These are phyloP conservation scores for Riparia riparia DNA, from an alignment of 2,113 vertebrate genomes.

Conservation along the genomic window DNA sequence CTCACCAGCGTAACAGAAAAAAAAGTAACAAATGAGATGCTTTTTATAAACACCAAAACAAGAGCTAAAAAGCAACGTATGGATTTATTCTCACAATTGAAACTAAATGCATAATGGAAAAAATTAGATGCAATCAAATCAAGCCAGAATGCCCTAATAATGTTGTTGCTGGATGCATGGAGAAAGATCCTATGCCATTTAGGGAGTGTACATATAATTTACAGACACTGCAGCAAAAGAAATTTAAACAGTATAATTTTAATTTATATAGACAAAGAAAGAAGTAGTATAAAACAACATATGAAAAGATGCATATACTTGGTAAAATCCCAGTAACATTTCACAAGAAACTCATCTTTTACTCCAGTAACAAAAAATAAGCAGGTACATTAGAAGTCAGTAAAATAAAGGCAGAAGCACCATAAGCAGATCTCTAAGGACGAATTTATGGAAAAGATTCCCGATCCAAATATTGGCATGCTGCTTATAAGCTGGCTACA, in stretches of 20 bases:
- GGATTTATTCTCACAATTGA: background rate
- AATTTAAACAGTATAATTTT: background rate
- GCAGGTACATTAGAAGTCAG: background rate
- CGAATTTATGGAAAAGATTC: background rate
- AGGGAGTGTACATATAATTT: background rate
- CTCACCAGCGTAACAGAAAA: background rate
- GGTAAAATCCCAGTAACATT: background rate
- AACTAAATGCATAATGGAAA: background rate
- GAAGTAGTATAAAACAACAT: background rate
- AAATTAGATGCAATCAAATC: background rate
- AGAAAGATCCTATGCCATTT: background rate
- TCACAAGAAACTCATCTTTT: background rate
- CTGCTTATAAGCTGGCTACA: background rate
- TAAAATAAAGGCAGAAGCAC: background rate
- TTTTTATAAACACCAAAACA: background rate
- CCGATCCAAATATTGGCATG: background rate
- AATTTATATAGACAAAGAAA: background rate
- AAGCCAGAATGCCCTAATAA: background rate
- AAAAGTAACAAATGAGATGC: background rate
- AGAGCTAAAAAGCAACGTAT: background rate
- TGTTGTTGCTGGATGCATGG: fast-evolving
- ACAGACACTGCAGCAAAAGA: background rate
- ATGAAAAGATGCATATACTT: background rate
- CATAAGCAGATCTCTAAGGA: background rate
- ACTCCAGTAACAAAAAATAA: background rate